These are phyloP conservation scores for Macrocentrus cingulum DNA, from an alignment of 1,140 invertebrate genomes.

Conservation along the genomic window DNA sequence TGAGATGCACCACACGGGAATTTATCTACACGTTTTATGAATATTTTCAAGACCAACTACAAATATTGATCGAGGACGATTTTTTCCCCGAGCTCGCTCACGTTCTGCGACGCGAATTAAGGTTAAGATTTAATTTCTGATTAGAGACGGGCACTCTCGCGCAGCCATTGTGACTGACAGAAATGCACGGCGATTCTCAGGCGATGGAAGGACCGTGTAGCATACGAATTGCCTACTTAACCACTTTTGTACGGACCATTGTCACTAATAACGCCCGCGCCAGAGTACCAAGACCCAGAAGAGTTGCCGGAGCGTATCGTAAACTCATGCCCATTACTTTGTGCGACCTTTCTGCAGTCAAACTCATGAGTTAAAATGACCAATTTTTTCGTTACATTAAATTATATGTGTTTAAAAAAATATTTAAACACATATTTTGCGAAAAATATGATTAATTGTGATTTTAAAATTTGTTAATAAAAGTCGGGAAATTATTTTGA, in stretches of 20 bases:
- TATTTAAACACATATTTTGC: no score
- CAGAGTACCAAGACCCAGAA: no score
- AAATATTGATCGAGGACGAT: constrained; percentile 4
- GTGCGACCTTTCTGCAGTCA: no score
- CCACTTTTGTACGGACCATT: constrained; percentile 40
- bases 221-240: constrained; percentile 58
- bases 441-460: no score
- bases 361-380: no score
- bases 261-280: constrained; percentile 45
- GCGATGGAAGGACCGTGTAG: constrained; percentile 54
- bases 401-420: no score
- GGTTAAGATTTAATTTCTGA: constrained; percentile 59
- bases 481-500: no score
- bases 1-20: not conserved
- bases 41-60: no score
- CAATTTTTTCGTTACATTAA: not conserved
- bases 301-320: not conserved
- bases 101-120: constrained; percentile 45
- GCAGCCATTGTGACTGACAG: constrained; percentile 57
- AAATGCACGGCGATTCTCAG: constrained; percentile 51
- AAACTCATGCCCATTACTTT: not conserved
- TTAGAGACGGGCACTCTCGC: constrained; percentile 51
- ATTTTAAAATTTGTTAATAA: no score
- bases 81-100: constrained; percentile 24
- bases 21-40: no score